Percentiles rank a stretch among this genome's conserved stretches.
Conservation (phyloP, 2,797 vertebrate genomes). For the Gymnopithys bicolor region DNA sequence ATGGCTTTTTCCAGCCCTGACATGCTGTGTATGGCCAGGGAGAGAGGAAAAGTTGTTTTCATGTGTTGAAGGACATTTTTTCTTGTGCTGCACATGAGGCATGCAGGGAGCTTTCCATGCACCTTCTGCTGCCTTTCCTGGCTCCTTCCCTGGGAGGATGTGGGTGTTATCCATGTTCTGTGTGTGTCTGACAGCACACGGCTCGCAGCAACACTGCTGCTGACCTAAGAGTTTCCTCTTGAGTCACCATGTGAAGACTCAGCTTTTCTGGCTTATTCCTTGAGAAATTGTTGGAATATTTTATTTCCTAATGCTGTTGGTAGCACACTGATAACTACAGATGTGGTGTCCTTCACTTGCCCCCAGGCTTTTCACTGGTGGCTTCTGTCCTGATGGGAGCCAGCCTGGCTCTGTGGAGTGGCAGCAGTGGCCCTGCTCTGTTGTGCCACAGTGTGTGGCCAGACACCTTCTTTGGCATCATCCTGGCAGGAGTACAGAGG, state of each 20-base stretch:
- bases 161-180: constrained; percentile 47
- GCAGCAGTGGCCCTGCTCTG: rapidly evolving
- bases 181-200: background rate
- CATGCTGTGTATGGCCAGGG: rapidly evolving
- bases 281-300: background rate
- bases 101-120: background rate
- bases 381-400: background rate
- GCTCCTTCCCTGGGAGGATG: constrained; percentile 22
- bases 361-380: background rate
- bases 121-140: background rate
- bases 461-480: rapidly evolving
- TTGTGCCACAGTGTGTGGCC: background rate
- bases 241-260: constrained; percentile 7
- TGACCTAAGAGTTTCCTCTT: constrained; percentile 48
- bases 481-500: background rate
- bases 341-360: rapidly evolving
- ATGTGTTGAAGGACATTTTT: background rate
- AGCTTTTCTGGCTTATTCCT: constrained; percentile 30
- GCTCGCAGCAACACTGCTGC: background rate
- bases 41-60: background rate
- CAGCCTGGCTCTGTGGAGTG: background rate
- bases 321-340: background rate
- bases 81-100: background rate
- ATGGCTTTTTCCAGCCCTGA: background rate
- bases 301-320: background rate